Evolutionary conservation across 2,888 invertebrate species (phyloP), one percentile per base, ranked within the genome.

Genomic region (Drosophila ezoana): DNA sequence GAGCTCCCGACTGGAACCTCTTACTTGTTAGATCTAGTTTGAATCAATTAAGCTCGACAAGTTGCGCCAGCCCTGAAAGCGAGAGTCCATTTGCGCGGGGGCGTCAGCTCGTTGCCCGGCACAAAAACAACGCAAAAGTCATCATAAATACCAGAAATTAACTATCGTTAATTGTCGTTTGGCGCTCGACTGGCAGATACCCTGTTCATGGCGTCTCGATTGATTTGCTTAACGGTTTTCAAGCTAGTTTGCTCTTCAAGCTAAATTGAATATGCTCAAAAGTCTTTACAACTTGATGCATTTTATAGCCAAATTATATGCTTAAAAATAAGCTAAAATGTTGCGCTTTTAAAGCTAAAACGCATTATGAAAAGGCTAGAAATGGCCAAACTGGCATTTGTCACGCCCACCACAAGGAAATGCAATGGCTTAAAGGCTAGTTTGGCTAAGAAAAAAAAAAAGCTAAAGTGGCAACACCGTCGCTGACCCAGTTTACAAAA

Each of bases 1-100:
- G n/a, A n/a, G n/a, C n/a, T n/a, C n/a, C n/a, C n/a, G n/a, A n/a
- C n/a, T n/a, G n/a, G n/a, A n/a, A n/a, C n/a, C n/a, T n/a, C n/a
- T n/a, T n/a, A n/a, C n/a, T n/a, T n/a, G n/a, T n/a, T 48, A 66
- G 81, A 60, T 78, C 71, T 75, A 76, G 80, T 82, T 79, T 60
- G 73, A 59, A 66, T 84, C 73, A 87, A 87, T 85, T 83, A 79
- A 82, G 41, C 32, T 64, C 37, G 43, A 3, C 57, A 28, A 37
- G 56, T 32, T 28, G 61, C 47, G 61, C 47, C 67, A 69, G 59
- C 69, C 81, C 68, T 78, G 79, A 82, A 87, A 79, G 69, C 85
- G 79, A 87, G 76, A 87, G 84, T 82, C 52, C 61, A 53, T 28
- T 48, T 20, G 16, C 14, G 57, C 57, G 63, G 23, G 41, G 60